Base-by-base conservation (phyloP, 2,888 invertebrate species). In the Cinara cedri region DNA sequence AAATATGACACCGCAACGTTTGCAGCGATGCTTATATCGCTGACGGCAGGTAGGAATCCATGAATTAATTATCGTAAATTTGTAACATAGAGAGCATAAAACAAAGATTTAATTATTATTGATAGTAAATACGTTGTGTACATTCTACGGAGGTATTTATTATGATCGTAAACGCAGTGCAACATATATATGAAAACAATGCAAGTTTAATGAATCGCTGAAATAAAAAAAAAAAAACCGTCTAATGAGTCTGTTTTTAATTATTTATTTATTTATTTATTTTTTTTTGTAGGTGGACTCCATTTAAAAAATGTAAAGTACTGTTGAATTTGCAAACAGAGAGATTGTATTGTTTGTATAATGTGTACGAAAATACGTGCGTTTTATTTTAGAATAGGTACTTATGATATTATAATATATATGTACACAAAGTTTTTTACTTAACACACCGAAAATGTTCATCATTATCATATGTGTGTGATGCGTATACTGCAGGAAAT, bases 371-470 rank as follows among this genome's bases (percentile, higher is more conserved):
- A 34, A 4, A 34, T 34, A 34, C 34, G 34, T 34, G 62, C 34
- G 62, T 62, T 71, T 62, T 62, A 55, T 72, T n/a, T n/a, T n/a
- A n/a, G n/a, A 34, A 34, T 4, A 34, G 6, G 6, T 4, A 34
- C 34, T 49, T 62, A 16, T n/a, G n/a, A n/a, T n/a, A n/a, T n/a
- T n/a, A n/a, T n/a, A n/a, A n/a, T n/a, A n/a, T n/a, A n/a, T n/a
- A 26, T 1, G 9, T 54, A 75, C 63, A 74, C 63, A 26, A 60
- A 46, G 49, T 74, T 63, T 74, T 74, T 74, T 74, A 74, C 63
- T 74, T 24, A 65, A 54, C 42, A 54, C 42, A 49, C 42, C 42
- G 21, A 51, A 63, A 62, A 63, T 2, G 16, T 63, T 51, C 63
- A 11, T 42, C n/a, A 46, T 24, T 42, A 24, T 57, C 19, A 2